phyloP scores from a whole-genome alignment of 2,113 vertebrate genomes.

The Furnarius figulus region DNA sequence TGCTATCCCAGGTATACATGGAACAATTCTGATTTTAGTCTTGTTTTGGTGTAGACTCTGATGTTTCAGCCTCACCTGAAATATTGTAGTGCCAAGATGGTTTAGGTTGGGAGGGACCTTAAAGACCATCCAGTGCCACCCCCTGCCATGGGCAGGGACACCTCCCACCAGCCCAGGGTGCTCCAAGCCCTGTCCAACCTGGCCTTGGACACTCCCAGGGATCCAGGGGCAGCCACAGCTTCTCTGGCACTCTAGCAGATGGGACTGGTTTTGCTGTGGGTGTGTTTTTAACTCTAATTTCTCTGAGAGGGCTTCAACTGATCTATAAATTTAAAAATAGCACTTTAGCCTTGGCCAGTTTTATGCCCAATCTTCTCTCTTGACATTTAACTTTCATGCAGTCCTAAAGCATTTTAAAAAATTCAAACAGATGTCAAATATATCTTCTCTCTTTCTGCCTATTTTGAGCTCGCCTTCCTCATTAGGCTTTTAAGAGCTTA shows the following conservation, averaged over 20 bases:
- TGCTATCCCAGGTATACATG: neutral
- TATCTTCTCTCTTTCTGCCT: neutral
- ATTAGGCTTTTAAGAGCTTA: neutral
- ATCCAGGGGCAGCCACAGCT: neutral
- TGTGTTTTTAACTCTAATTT: neutral
- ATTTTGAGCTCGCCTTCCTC: neutral
- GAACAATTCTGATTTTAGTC: neutral
- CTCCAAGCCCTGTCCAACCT: neutral
- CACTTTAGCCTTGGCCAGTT: neutral
- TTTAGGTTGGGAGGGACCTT: neutral
- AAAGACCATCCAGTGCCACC: accelerated
- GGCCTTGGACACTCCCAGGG: neutral
- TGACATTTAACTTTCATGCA: neutral
- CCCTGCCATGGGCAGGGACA: neutral
- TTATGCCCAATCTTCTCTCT: neutral
- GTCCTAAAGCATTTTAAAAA: slow-evolving; percentile 20
- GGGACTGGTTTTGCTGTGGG: neutral
- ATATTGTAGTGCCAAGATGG: neutral
- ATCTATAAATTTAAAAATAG: neutral
- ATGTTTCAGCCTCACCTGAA: neutral
- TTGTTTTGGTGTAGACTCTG: accelerated
- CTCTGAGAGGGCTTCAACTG: neutral
- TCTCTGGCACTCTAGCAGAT: neutral
- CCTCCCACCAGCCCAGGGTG: neutral
- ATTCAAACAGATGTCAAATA: slow-evolving; percentile 6